A percentile compares a stretch with the other conserved stretches of the same genome.
Conservation (phyloP, 2,797 vertebrate species). For the Momotus momota region DNA sequence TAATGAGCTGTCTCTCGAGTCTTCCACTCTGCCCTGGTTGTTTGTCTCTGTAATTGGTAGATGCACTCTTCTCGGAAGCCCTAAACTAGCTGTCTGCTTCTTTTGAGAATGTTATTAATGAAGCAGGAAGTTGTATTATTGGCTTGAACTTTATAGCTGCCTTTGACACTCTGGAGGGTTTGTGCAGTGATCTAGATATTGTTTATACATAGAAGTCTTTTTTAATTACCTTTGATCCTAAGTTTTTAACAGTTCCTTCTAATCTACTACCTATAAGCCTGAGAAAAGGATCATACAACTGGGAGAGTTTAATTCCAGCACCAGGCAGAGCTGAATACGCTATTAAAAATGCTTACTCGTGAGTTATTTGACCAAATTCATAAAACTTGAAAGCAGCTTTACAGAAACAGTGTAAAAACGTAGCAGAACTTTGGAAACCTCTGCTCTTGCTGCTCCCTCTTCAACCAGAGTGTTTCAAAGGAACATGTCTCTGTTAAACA, state of each 20-base stretch:
- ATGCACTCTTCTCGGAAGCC: not conserved
- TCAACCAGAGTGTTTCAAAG: not conserved
- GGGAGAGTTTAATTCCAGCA: constrained; percentile 46
- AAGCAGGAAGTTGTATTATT: not conserved
- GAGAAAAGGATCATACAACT: not conserved
- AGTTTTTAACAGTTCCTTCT: constrained; percentile 15
- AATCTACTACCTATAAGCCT: not conserved
- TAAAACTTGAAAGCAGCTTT: not conserved
- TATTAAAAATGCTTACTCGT: constrained; percentile 17
- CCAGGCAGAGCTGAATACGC: constrained; percentile 20
- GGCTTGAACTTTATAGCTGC: not conserved
- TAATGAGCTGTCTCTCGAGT: not conserved
- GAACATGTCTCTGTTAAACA: not conserved
- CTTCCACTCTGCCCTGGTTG: not conserved
- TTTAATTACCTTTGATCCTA: constrained; percentile 29
- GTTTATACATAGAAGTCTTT: not conserved
- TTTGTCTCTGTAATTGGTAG: not conserved
- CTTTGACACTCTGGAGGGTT: not conserved
- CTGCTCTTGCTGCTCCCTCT: not conserved
- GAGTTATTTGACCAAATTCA: not conserved
- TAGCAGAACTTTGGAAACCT: constrained; percentile 7
- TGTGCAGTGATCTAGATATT: not conserved
- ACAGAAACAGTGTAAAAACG: not conserved
- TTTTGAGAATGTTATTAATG: constrained; percentile 19
- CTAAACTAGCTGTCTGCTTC: not conserved